These are phyloP conservation scores for Heliothis subflexa DNA, from an alignment of 1,140 invertebrate species.

Conservation along the genomic window DNA sequence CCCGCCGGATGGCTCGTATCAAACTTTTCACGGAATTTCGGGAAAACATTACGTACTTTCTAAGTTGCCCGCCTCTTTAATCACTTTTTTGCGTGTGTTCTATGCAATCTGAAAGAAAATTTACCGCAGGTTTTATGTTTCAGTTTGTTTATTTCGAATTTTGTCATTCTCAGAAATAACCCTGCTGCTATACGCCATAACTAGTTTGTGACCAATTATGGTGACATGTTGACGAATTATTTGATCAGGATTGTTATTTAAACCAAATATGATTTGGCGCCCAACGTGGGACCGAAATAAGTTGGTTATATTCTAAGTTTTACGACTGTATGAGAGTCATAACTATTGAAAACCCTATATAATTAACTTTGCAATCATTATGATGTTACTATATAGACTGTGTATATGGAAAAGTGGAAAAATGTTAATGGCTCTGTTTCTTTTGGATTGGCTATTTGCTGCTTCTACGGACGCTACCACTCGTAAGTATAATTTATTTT, in stretches of 20 bases:
- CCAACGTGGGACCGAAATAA: slow-evolving; percentile 54
- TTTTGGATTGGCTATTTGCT: slow-evolving; percentile 77
- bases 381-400: slow-evolving; percentile 42
- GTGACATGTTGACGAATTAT: slow-evolving; percentile 16
- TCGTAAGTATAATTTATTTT: slow-evolving; percentile 67
- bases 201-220: slow-evolving; percentile 13
- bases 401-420: slow-evolving; percentile 61
- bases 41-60: slow-evolving; percentile 64
- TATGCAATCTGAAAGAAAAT: slow-evolving; percentile 72
- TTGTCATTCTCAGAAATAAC: slow-evolving; percentile 31
- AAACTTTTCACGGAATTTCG: slow-evolving; percentile 82
- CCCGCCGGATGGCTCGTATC: slow-evolving; percentile 42
- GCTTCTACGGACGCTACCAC: slow-evolving; percentile 71
- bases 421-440: slow-evolving; percentile 68
- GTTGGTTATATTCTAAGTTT: slow-evolving; percentile 3
- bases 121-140: slow-evolving; percentile 70
- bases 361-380: background rate
- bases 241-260: slow-evolving; percentile 10
- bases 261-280: slow-evolving; percentile 52
- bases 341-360: background rate
- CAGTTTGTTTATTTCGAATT: slow-evolving; percentile 33
- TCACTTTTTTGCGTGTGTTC: slow-evolving; percentile 79
- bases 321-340: background rate
- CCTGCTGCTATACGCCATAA: slow-evolving; percentile 6
- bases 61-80: slow-evolving; percentile 71